Evolutionary conservation across 2,113 vertebrate genomes (phyloP), one percentile per base, ranked within the genome.

Genomic region (Festucalex cinctus): DNA sequence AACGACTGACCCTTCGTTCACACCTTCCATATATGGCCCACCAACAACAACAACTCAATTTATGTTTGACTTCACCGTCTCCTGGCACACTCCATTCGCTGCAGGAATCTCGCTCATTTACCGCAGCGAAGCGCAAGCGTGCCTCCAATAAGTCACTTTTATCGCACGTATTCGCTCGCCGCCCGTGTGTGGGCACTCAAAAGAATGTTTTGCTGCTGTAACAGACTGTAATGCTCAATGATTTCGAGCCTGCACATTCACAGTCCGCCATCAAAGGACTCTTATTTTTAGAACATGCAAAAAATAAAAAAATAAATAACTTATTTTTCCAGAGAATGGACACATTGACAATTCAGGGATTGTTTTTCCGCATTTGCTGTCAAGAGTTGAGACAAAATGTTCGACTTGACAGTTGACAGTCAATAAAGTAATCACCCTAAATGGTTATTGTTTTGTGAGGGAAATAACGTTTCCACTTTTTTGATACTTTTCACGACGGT

Each of bases 1-100:
- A 56, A 64, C 20, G 4, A 46, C 44, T 44, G 43, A 44, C 43
- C 17, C 14, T 16, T 46, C 16, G 5, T 46, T 46, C 44, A 19
- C 44, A 46, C 44, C n/a, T n/a, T 69, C 77, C 53, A 59, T 77
- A 81, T 54, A 59, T 35, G 62, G 67, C 58, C 69, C 22, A 22
- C 46, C n/a, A n/a, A n/a, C n/a, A n/a, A n/a, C 1, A 20, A 39
- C 46, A 63, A 20, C 59, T 62, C 17, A 3, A 12, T 39, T 65
- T 65, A 60, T 68, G 59, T 63, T 19, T n/a, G 16, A 7, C 28
- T 66, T 64, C 58, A 54, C 39, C 41, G 59, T 16, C 54, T 37
- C 20, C 26, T 16, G 9, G 6, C 32, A 35, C 44, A 56, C 51
- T n/a, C 20, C 67, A 46, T 61, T 71, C 36, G 61, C 43, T 19